phyloP scores from a whole-genome alignment of 2,113 vertebrate genomes.

The Psittacus erithacus region DNA sequence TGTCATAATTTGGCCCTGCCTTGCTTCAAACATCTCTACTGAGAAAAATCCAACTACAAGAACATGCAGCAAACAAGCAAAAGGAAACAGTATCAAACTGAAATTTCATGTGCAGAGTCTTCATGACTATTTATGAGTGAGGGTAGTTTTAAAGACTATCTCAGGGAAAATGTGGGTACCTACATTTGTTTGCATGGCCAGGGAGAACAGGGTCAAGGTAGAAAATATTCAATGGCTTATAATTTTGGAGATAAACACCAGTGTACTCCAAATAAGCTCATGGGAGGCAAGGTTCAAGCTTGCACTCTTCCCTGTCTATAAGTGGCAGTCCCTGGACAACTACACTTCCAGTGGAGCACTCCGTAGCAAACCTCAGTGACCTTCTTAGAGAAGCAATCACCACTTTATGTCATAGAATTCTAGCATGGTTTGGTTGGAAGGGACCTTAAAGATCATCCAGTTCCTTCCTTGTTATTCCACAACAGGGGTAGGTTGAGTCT shows the following conservation, averaged over 20 bases:
- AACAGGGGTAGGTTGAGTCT: not conserved
- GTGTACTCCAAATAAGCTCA: not conserved
- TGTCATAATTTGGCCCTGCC: not conserved
- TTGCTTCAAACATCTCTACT: not conserved
- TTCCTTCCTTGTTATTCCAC: not conserved
- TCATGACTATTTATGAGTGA: not conserved
- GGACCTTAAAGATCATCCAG: not conserved
- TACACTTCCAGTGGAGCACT: not conserved
- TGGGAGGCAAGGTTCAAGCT: not conserved
- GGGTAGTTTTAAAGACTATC: not conserved
- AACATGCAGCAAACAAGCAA: not conserved
- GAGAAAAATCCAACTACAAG: not conserved
- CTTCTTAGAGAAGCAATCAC: not conserved
- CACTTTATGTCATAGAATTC: not conserved
- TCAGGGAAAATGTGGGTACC: not conserved
- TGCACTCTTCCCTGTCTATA: not conserved
- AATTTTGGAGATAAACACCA: not conserved
- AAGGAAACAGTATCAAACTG: not conserved
- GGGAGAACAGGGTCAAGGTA: not conserved
- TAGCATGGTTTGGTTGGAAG: not conserved
- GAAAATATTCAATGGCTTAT: not conserved
- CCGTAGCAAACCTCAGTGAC: not conserved
- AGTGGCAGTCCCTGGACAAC: not conserved
- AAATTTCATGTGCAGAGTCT: not conserved
- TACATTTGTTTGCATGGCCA: not conserved